Percentiles rank a stretch among this genome's conserved stretches.
These are phyloP conservation scores for Lordiphosa fenestrarum DNA, from an alignment of 2,888 invertebrate species.

Conservation along the genomic window DNA sequence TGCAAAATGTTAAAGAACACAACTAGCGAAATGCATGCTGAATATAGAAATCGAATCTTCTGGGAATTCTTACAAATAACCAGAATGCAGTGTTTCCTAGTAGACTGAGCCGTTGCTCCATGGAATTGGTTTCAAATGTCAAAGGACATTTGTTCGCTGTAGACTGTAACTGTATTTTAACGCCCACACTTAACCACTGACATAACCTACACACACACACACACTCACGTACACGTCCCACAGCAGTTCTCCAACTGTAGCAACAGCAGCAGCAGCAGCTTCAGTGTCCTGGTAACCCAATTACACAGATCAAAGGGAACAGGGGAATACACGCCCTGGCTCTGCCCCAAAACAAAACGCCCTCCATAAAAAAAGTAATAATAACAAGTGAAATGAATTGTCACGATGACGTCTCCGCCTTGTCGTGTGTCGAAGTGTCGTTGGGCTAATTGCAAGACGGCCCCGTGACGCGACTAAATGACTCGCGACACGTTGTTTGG, in stretches of 20 bases:
- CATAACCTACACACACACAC: conserved; percentile 40
- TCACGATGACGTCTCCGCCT: background rate
- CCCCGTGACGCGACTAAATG: conserved; percentile 10
- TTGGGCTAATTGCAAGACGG: conserved; percentile 12
- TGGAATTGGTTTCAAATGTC: no score
- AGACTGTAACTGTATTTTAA: no score
- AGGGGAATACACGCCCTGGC: conserved; percentile 10
- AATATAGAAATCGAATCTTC: no score
- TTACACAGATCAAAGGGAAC: conserved; percentile 39
- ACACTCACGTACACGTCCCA: no score
- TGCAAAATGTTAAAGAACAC: no score
- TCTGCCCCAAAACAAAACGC: background rate
- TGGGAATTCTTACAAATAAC: no score
- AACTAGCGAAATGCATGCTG: no score
- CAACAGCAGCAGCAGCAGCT: background rate
- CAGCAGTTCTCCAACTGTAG: background rate
- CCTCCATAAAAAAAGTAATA: no score
- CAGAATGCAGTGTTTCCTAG: no score
- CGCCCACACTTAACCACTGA: conserved; percentile 26
- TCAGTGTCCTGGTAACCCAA: conserved; percentile 40
- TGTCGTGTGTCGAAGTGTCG: conserved; percentile 10
- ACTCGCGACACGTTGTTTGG: conserved; percentile 26
- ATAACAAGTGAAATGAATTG: conserved; percentile 2
- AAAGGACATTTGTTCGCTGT: no score
- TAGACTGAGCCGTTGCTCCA: no score